Base-by-base conservation (phyloP, 23 tunicate genomes). In the Ascidia mentula region DNA sequence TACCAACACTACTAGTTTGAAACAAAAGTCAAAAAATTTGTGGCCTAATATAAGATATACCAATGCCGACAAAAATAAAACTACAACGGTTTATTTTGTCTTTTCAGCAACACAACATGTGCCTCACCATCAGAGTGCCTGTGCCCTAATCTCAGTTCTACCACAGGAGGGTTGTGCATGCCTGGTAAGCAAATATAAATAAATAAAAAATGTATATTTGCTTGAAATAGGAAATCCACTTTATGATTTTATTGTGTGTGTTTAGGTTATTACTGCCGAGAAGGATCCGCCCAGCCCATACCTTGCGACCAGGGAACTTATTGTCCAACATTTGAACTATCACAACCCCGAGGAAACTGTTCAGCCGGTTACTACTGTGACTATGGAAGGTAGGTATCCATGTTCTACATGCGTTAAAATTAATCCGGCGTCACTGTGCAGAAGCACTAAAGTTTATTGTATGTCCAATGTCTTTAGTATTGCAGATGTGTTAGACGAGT, bases 251-350 rank as follows among this genome's bases (percentile, higher is more conserved):
- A 9, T 53, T 5, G 24, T 36, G 40, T 7, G 30, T 38, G 33
- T 36, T 34, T 40, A 87, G 99, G 99, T 87, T 91, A 77, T 72
- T 96, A 84, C 69, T 96, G 99, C 69, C 99, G 90, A 30, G 28
- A 72, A 8, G 99, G 97, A 13, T 61, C 88, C n/a, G 72, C 45
- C 22, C 70, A 89, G 60, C 92, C 95, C 6, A 32, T 18, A 6
- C 77, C 69, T 12, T 95, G 99, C 70, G 84, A 78, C n/a, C 70
- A 9, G 8, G 99, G 99, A 36, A 81, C 31, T 83, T 84, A 84
- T 53, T 93, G 98, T 46, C 98, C 98, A 22, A 77, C 80, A 39
- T 84, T 53, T 73, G 93, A 84, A 32, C 69, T 83, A 84, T 31
- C 53, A 32, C 38, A 28, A 26, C 84, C 98, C 38, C 69, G 36